These are phyloP conservation scores for Anoplolepis gracilipes DNA, from an alignment of 1,140 invertebrate species.

Conservation along the genomic window DNA sequence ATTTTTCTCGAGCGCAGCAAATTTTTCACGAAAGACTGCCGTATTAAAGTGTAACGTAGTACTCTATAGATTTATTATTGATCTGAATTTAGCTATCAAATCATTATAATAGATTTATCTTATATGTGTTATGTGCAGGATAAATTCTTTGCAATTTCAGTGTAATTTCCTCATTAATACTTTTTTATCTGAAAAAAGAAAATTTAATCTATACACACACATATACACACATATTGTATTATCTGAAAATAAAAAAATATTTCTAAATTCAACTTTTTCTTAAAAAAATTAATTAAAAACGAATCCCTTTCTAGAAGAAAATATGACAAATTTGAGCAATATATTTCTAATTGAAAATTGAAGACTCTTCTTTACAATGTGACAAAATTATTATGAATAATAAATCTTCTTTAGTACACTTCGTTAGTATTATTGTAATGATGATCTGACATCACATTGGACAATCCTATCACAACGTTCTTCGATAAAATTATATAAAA, in stretches of 20 bases:
- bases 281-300: background rate
- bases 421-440: background rate
- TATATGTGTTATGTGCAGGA: too few relatives aligned
- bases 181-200: background rate
- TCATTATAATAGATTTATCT: constrained; percentile 48
- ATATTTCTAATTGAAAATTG: background rate
- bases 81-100: constrained; percentile 50
- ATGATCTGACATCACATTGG: background rate
- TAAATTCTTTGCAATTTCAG: background rate
- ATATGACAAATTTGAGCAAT: background rate
- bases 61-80: constrained; percentile 50
- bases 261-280: background rate
- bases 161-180: background rate
- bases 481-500: constrained; percentile 56
- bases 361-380: background rate
- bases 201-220: background rate
- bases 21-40: constrained; percentile 24
- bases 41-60: constrained; percentile 35
- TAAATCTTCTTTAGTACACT: background rate
- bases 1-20: constrained; percentile 35
- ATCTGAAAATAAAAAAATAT: background rate
- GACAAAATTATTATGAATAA: background rate
- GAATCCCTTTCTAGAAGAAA: background rate
- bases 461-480: background rate
- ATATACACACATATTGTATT: background rate